Base-by-base conservation (phyloP, 2,113 vertebrate species). In the Chaenocephalus aceratus region DNA sequence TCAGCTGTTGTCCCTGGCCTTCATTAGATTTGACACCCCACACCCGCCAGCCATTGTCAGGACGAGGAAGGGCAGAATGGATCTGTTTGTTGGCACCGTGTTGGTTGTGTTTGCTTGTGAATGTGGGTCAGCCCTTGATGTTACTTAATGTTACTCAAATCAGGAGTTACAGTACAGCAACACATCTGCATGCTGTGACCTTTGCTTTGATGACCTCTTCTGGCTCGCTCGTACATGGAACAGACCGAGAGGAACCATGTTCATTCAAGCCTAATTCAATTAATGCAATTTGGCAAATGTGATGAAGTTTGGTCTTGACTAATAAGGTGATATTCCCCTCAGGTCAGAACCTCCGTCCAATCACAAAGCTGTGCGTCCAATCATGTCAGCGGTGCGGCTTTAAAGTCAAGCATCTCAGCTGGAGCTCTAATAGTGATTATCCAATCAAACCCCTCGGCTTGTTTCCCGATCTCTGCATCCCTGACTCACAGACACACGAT, bases 21-120 rank as follows among this genome's bases (percentile, higher is more conserved):
- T 87, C 85, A 89, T 91, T 86, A 82, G 82, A 88, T 87, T 80
- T 79, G 85, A 88, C 89, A 79, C 78, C 77, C 87, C 51, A 34
- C 86, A 83, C 82, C 86, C 85, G 60, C 72, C 89, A 49, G 77
- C 86, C 67, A 89, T 90, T 92, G 91, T 93, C 84, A 84, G 85
- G 62, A 64, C 44, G 34, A 84, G 85, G 85, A 72, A 82, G 89
- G 89, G 87, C 80, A 87, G 82, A 88, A 85, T 66, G 57, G 66
- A 66, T 34, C 72, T 59, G 74, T 86, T 76, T 86, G 85, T 85
- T 82, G 84, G 79, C 77, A 73, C 21, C 12, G 18, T 10, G 56
- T 36, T 6, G 26, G 73, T 75, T 85, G 72, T 78, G 73, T 75
- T 80, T 72, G 79, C 44, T 56, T 73, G 69, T 74, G 82, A 79